Base-by-base conservation (phyloP, 2,113 vertebrate species). In the Leiothrix lutea region DNA sequence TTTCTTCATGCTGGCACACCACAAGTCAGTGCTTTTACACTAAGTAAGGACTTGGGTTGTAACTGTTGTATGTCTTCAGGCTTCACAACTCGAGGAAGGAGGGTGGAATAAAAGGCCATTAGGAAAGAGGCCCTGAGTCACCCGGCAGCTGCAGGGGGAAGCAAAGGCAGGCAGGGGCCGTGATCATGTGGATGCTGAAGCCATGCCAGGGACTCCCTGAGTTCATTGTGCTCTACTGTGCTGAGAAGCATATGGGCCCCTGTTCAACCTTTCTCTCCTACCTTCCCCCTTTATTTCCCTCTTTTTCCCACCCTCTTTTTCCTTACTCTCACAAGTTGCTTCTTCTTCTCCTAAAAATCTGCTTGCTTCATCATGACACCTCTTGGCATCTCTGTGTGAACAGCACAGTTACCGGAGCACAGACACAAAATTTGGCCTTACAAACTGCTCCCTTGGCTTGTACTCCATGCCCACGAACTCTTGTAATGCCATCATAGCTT, bases 131-230 rank as follows among this genome's bases (percentile, higher is more conserved):
- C n/a, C 35, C 20, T 89, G 31, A 29, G n/a, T 84, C 47, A 28
- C 5, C n/a, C 0, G 0, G 50, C 42, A 84, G 54, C 42, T 65
- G 36, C 24, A 56, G 22, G 1, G 1, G 33, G n/a, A 65, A 84
- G 28, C 54, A 89, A 71, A 42, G 42, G 14, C 40, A 61, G 25
- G 62, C 11, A 1, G 45, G 53, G 35, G 23, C 5, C 9, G 28
- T 60, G 53, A 21, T 40, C n/a, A 16, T 26, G 24, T 86, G 36
- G 40, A 26, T 64, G 40, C 60, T 61, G 29, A 80, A 75, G 12
- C 56, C 28, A 56, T 60, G 48, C 50, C 14, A 6, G 1, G 25
- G 24, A 29, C 79, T 79, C 22, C 28, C 33, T 22, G 20, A 56
- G 61, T 89, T 87, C 51, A 42, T 45, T 73, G 25, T 57, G 16